Evolutionary conservation across 2,888 invertebrate genomes (phyloP).

Genomic region (Leptinotarsa peninsularis): DNA sequence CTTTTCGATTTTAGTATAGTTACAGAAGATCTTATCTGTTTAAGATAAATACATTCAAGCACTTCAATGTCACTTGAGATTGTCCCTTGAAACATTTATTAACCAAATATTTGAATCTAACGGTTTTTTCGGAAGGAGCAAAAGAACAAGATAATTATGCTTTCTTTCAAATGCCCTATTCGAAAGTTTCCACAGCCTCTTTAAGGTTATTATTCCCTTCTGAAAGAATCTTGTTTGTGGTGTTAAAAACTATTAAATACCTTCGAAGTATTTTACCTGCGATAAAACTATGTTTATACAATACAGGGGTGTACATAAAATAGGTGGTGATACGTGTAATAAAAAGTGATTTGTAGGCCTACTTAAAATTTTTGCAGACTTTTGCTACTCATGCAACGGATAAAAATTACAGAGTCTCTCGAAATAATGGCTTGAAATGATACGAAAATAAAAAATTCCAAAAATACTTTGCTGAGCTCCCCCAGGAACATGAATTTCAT

Average conservation of each 20-base stretch:
- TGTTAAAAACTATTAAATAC: conserved; percentile 34
- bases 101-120: conserved; percentile 13
- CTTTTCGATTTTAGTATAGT: not conserved
- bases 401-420: no score
- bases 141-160: conserved; percentile 13
- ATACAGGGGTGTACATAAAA: not conserved
- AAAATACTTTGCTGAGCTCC: no score
- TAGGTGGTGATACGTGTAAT: not conserved
- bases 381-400: not conserved
- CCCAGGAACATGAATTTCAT: no score
- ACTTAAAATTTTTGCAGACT: not conserved
- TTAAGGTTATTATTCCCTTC: conserved; percentile 18
- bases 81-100: conserved; percentile 16
- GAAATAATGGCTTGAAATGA: no score
- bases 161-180: conserved; percentile 12
- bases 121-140: not conserved
- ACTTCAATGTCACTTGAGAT: conserved; percentile 13
- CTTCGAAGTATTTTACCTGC: conserved; percentile 38
- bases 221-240: conserved; percentile 24
- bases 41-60: not conserved
- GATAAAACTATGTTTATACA: conserved; percentile 23
- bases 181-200: conserved; percentile 23
- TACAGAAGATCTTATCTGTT: conserved; percentile 1
- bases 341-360: not conserved
- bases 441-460: no score